Conservation (phyloP, 1,140 invertebrate genomes). For the Saccostrea echinata region DNA sequence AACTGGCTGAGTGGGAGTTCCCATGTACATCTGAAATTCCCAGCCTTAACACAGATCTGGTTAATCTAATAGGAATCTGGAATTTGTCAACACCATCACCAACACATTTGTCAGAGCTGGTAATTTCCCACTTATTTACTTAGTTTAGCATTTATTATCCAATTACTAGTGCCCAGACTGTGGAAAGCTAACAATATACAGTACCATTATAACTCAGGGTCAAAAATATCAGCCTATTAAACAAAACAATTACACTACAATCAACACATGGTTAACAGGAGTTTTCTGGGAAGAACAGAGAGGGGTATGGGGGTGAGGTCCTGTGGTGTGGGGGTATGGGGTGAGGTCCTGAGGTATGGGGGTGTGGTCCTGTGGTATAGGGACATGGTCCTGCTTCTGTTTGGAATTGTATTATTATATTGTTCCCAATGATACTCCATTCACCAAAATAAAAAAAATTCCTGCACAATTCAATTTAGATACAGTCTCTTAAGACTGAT, state of each 20-base stretch:
- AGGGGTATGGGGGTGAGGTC: too few relatives aligned
- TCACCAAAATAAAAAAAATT: too few relatives aligned
- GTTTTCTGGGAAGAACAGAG: too few relatives aligned
- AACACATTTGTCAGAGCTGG: slow-evolving; percentile 5
- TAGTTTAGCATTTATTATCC: slow-evolving; percentile 19
- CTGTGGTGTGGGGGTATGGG: too few relatives aligned
- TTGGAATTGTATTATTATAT: too few relatives aligned
- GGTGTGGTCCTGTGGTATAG: too few relatives aligned
- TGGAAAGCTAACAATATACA: not conserved
- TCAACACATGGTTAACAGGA: not conserved
- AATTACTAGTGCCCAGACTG: slow-evolving; percentile 17
- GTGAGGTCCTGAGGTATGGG: too few relatives aligned
- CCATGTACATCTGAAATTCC: not conserved
- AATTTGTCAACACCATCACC: slow-evolving; percentile 3
- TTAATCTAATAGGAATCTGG: slow-evolving; percentile 11
- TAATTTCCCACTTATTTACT: slow-evolving; percentile 24
- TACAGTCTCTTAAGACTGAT: too few relatives aligned
- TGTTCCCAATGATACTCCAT: too few relatives aligned
- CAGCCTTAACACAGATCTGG: not conserved
- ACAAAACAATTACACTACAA: slow-evolving; percentile 17
- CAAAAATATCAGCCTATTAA: not conserved
- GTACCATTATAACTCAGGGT: not conserved
- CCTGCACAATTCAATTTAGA: too few relatives aligned
- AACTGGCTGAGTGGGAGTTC: not conserved
- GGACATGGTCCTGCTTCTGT: too few relatives aligned